Percentiles rank a stretch among this genome's conserved stretches.
phyloP scores from a whole-genome alignment of 2,113 vertebrate species.

The Psophia crepitans region DNA sequence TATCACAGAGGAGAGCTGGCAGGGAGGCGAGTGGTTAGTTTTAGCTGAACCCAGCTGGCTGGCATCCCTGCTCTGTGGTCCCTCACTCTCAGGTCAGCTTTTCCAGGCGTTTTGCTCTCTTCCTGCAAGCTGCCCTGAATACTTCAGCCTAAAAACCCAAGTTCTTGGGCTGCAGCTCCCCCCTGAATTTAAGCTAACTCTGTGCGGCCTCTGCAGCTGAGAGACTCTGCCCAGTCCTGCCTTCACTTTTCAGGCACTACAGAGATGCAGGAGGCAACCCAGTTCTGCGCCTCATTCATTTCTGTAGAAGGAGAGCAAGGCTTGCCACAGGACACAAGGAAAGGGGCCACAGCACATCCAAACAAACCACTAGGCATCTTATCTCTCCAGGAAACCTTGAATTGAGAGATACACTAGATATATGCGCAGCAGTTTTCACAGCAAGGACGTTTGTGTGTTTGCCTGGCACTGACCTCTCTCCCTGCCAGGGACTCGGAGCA shows the following conservation, averaged over 20 bases:
- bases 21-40: accelerated
- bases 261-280: neutral
- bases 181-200: neutral
- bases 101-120: neutral
- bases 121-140: neutral
- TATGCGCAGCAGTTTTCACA: neutral
- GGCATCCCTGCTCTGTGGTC: too few species aligned
- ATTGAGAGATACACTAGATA: neutral
- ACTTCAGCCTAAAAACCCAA: neutral
- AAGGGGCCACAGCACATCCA: neutral
- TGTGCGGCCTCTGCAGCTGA: neutral
- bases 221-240: neutral
- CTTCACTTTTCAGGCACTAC: neutral
- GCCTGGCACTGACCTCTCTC: neutral
- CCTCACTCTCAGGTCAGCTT: neutral
- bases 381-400: constrained; percentile 56
- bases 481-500: neutral
- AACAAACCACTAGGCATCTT: neutral
- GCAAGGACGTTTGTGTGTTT: constrained; percentile 36
- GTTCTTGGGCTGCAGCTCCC: neutral
- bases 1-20: neutral
- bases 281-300: neutral
- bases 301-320: neutral
- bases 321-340: neutral
- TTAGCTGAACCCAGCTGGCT: neutral